These are phyloP conservation scores for Oncorhynchus kisutch DNA, from an alignment of 2,113 vertebrate species.

Conservation along the genomic window DNA sequence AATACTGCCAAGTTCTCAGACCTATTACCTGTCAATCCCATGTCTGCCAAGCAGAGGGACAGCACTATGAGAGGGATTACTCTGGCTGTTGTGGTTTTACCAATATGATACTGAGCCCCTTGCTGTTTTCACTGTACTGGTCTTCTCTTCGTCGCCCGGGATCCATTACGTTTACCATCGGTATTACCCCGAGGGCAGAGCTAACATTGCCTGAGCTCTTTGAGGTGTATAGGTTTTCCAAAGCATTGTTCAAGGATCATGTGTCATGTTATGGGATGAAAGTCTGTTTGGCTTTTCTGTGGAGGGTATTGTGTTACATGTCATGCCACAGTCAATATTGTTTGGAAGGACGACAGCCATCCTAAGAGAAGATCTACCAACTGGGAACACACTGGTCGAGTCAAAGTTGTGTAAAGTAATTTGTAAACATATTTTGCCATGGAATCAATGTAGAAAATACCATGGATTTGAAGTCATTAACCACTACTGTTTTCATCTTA, in stretches of 20 bases:
- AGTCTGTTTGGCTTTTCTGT: slow-evolving; percentile 16
- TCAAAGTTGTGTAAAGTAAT: no score
- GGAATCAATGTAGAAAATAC: no score
- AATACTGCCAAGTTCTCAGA: background rate
- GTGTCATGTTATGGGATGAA: slow-evolving; percentile 34
- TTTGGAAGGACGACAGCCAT: slow-evolving; percentile 4
- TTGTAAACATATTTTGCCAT: no score
- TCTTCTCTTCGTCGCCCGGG: slow-evolving; percentile 6
- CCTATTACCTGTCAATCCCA: slow-evolving; percentile 20
- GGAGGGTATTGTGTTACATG: slow-evolving; percentile 25
- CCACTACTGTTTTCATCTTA: no score
- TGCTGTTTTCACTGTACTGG: slow-evolving; percentile 11
- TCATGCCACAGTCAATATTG: background rate
- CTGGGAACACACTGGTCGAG: no score
- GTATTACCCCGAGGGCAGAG: slow-evolving; percentile 18
- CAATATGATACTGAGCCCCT: slow-evolving; percentile 2
- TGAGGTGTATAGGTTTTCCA: slow-evolving; percentile 45
- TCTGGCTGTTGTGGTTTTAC: slow-evolving; percentile 17
- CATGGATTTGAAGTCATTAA: no score
- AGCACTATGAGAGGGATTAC: slow-evolving; percentile 17
- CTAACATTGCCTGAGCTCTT: slow-evolving; percentile 22
- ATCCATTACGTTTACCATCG: slow-evolving; percentile 28
- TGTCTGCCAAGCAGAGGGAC: slow-evolving; percentile 4
- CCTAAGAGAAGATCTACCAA: background rate
- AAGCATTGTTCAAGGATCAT: slow-evolving; percentile 35